Base-by-base conservation (phyloP, 2,797 vertebrate species). In the Microctenopoma lineatum region DNA sequence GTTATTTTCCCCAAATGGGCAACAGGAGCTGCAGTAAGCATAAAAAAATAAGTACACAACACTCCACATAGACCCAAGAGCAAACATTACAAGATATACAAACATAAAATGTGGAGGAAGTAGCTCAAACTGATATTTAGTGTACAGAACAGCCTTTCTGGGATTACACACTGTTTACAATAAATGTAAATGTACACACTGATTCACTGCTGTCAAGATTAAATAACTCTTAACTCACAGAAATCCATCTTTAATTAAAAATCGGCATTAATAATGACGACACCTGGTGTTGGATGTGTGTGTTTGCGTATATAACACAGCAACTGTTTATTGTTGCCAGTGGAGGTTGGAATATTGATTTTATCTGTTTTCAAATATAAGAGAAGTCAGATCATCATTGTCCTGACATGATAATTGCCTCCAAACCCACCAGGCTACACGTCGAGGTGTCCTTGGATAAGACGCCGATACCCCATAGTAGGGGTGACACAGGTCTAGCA, bases 51-150 rank as follows among this genome's bases (percentile, higher is more conserved):
- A 76, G 80, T 41, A 47, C 32, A 60, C 60, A 59, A 41, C n/a
- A 11, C 46, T 64, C 38, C 13, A 12, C 56, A 10, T 38, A 7
- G 47, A 69, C 36, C 21, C 50, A 4, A 26, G 54, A 66, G 60
- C 67, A 51, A 73, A 75, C 39, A 42, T 47, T 50, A 29, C 73
- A 72, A 39, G 15, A 64, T 47, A 59, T 70, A 25, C 38, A 67
- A 75, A 75, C 48, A 58, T 58, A 16, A 38, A 60, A 54, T 51
- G 42, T 27, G 45, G 47, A 67, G 21, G n/a, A 42, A 62, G 11
- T 36, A 32, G 34, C 53, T 41, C 52, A 53, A 64, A 66, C 15
- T 10, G 71, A 76, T 68, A 71, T 78, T 78, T 73, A 59, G 21
- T 56, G 45, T 65, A 38, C 46, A 7, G 42, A 66, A 46, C 39